Evolutionary conservation across 2,797 vertebrate species (phyloP).

Genomic region (Argyrosomus regius): DNA sequence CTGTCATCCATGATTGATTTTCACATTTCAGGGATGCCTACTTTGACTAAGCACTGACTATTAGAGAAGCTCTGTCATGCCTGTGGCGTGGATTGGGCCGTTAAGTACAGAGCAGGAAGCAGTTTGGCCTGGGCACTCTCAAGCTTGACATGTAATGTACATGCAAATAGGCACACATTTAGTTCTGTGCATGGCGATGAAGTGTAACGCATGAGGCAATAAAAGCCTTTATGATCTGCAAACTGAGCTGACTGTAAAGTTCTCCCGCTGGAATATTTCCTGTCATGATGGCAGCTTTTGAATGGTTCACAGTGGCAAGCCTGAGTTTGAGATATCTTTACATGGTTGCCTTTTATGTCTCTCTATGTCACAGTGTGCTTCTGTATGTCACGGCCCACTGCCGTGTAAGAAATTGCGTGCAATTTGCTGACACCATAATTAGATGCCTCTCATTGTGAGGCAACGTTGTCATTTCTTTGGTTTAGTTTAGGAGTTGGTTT

Average conservation of each 20-base stretch:
- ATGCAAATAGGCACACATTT: conserved; percentile 61
- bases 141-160: conserved; percentile 57
- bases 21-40: conserved; percentile 81
- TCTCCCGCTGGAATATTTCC: conserved; percentile 28
- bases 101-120: conserved; percentile 53
- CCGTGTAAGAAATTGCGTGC: conserved; percentile 1
- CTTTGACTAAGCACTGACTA: conserved; percentile 75
- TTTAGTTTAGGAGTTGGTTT: conserved; percentile 13
- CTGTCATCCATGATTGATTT: conserved; percentile 84
- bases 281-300: conserved; percentile 19
- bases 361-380: conserved; percentile 18
- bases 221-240: conserved; percentile 49
- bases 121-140: conserved; percentile 42
- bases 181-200: conserved; percentile 26
- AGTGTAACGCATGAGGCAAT: conserved; percentile 32
- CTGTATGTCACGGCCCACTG: neutral
- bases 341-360: conserved; percentile 33
- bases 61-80: conserved; percentile 69
- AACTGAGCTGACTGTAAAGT: conserved; percentile 37
- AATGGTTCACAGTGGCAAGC: conserved; percentile 14
- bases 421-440: conserved; percentile 40
- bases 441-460: conserved; percentile 21
- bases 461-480: conserved; percentile 27
- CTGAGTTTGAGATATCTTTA: conserved; percentile 25
- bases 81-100: conserved; percentile 57